Conservation (phyloP, 2,113 vertebrate species). For the Odobenus rosmarus region DNA sequence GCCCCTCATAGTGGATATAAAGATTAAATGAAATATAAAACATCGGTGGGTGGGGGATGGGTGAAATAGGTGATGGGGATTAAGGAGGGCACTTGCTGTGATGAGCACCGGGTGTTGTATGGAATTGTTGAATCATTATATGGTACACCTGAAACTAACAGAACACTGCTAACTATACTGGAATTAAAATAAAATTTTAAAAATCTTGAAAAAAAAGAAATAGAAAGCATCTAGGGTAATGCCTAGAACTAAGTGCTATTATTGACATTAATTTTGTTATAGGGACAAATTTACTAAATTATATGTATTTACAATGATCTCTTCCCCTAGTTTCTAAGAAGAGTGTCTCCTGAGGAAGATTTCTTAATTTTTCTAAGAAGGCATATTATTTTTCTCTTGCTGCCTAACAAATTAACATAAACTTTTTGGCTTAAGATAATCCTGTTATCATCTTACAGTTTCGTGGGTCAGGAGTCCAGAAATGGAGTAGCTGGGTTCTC, state of each 20-base stretch:
- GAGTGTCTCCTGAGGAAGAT: background rate
- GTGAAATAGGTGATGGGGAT: background rate
- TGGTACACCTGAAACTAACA: background rate
- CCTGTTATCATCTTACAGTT: background rate
- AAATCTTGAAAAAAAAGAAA: background rate
- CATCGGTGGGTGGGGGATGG: background rate
- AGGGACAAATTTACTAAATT: background rate
- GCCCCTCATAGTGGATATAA: background rate
- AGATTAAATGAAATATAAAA: slow-evolving; percentile 2
- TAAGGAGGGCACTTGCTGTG: background rate
- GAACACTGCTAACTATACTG: background rate
- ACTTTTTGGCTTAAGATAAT: background rate
- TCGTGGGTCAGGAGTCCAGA: background rate
- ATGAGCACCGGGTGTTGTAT: background rate
- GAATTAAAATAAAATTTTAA: background rate
- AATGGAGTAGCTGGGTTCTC: background rate
- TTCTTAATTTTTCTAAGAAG: background rate
- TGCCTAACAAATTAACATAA: background rate
- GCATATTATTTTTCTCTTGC: background rate
- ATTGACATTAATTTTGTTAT: slow-evolving; percentile 5
- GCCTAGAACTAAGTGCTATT: background rate
- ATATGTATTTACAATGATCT: background rate
- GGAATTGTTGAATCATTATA: background rate
- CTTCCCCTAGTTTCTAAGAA: background rate
- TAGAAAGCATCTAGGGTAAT: background rate